Percentiles rank a stretch among this genome's conserved stretches.
Evolutionary conservation across 1,140 invertebrate genomes (phyloP).

Genomic region (Anthonomus grandis): DNA sequence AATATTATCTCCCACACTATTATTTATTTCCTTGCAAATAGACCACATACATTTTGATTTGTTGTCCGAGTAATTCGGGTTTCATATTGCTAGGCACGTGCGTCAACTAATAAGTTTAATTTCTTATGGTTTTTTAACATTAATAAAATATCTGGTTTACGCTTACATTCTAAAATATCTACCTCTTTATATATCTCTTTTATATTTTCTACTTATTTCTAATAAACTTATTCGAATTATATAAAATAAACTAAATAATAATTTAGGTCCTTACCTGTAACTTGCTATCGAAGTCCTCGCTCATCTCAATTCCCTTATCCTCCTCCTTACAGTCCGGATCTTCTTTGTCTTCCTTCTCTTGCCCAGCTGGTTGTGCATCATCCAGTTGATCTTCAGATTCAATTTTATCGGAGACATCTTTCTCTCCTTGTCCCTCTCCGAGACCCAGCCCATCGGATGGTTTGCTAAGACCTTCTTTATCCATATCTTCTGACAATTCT

Average conservation of each 20-base stretch:
- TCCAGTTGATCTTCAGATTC: conserved; percentile 93
- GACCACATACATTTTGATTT: too few relatives aligned
- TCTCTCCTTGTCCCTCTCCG: conserved; percentile 89
- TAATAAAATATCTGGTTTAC: too few relatives aligned
- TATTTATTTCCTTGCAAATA: too few relatives aligned
- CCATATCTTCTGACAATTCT: conserved; percentile 68
- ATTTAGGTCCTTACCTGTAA: conserved; percentile 55
- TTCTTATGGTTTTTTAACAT: too few relatives aligned
- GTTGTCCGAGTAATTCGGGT: too few relatives aligned
- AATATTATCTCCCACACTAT: too few relatives aligned
- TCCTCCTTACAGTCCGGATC: conserved; percentile 85
- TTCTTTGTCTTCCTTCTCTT: conserved; percentile 65
- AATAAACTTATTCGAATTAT: too few relatives aligned
- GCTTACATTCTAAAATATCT: too few relatives aligned
- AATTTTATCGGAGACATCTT: conserved; percentile 92
- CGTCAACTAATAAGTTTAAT: too few relatives aligned
- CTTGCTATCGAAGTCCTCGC: conserved; percentile 86
- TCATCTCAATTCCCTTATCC: conserved; percentile 93
- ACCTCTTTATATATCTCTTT: neutral
- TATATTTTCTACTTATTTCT: too few relatives aligned
- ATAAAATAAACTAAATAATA: too few relatives aligned
- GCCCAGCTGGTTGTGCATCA: conserved; percentile 72
- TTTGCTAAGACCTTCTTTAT: conserved; percentile 57
- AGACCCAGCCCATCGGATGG: conserved; percentile 74
- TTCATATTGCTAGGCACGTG: too few relatives aligned